phyloP scores from a whole-genome alignment of 2,113 vertebrate species.

The Oenanthe oenanthe region DNA sequence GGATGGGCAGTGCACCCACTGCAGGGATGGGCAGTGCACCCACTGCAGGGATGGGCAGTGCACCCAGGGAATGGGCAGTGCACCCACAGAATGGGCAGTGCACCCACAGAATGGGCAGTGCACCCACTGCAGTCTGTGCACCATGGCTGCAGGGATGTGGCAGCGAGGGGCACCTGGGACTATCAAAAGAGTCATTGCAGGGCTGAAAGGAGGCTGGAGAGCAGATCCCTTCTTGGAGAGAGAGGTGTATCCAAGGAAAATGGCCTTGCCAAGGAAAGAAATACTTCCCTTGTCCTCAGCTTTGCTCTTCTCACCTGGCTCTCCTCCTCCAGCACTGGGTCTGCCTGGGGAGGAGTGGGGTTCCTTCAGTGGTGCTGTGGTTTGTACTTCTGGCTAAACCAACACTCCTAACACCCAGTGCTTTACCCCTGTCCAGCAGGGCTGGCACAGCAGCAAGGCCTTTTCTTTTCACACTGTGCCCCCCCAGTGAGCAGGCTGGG shows the following conservation, averaged over 20 bases:
- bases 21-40: too few species aligned
- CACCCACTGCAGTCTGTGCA: fast-evolving
- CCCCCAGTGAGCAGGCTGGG: fast-evolving
- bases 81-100: too few species aligned
- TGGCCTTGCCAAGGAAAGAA: neutral
- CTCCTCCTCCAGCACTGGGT: neutral
- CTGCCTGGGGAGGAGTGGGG: neutral
- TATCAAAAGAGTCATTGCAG: neutral
- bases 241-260: neutral
- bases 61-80: too few species aligned
- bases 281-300: neutral
- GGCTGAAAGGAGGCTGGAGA: neutral
- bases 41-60: neutral
- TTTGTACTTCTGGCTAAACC: neutral
- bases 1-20: too few species aligned
- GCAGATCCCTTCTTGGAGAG: neutral
- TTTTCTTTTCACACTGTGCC: neutral
- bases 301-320: neutral
- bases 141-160: neutral
- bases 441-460: neutral
- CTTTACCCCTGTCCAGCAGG: neutral
- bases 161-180: neutral
- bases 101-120: too few species aligned
- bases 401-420: neutral
- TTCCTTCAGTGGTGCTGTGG: neutral